phyloP scores from a whole-genome alignment of 2,888 invertebrate species.

The Deroplatys truncata region DNA sequence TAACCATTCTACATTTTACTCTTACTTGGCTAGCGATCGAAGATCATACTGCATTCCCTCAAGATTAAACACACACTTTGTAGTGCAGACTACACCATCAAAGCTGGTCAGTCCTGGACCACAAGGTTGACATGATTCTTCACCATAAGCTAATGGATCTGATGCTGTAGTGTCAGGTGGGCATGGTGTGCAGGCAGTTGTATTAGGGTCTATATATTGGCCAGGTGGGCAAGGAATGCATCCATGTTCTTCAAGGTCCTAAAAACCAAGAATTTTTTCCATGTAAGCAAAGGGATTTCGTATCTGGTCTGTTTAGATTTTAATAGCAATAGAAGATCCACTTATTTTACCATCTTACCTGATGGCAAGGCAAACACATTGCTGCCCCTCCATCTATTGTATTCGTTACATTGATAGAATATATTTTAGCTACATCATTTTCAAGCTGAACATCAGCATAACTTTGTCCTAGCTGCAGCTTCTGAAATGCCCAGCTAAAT shows the following conservation, averaged over 20 bases:
- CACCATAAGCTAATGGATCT: slow-evolving; percentile 40
- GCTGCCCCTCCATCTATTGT: slow-evolving; percentile 52
- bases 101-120: slow-evolving; percentile 46
- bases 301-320: not conserved
- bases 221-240: slow-evolving; percentile 53
- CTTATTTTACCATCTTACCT: slow-evolving; percentile 34
- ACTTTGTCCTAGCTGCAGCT: slow-evolving; percentile 34
- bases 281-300: not conserved
- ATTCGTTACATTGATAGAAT: slow-evolving; percentile 52
- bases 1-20: no score
- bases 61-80: slow-evolving; percentile 43
- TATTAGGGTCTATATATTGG: slow-evolving; percentile 44
- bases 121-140: slow-evolving; percentile 47
- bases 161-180: slow-evolving; percentile 42
- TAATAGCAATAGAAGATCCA: not conserved
- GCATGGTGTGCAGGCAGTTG: slow-evolving; percentile 46
- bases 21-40: slow-evolving; percentile 25
- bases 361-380: slow-evolving; percentile 48
- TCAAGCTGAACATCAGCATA: slow-evolving; percentile 28
- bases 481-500: slow-evolving; percentile 50
- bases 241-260: slow-evolving; percentile 35
- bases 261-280: not conserved
- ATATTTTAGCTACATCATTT: slow-evolving; percentile 48
- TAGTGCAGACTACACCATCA: slow-evolving; percentile 45
- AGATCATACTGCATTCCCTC: slow-evolving; percentile 33